Evolutionary conservation across 1,140 invertebrate species (phyloP).

Genomic region (Stenopsyche tienmushanensis): DNA sequence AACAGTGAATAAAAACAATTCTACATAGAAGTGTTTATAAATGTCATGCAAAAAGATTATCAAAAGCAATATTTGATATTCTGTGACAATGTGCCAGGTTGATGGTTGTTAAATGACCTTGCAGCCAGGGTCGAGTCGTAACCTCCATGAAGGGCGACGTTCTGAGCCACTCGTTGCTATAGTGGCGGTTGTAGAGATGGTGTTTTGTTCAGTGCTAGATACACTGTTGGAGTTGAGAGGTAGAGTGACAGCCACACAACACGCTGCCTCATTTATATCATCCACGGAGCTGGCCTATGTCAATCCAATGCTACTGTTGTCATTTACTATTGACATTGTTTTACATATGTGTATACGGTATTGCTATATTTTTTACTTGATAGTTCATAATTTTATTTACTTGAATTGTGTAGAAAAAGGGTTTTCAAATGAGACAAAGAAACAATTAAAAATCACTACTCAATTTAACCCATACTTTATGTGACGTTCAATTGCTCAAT

Average conservation of each 20-base stretch:
- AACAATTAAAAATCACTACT: too few species aligned
- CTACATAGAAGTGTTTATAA: constrained; percentile 3
- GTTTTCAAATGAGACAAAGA: too few species aligned
- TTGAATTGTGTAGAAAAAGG: too few species aligned
- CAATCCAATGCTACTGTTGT: constrained; percentile 25
- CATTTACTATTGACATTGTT: constrained; percentile 19
- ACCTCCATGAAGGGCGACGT: constrained; percentile 85
- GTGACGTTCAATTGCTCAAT: too few species aligned
- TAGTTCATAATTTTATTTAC: too few species aligned
- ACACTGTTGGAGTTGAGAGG: constrained; percentile 45
- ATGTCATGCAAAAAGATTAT: neutral
- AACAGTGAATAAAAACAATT: neutral
- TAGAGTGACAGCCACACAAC: constrained; percentile 51
- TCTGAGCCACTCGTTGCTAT: constrained; percentile 58
- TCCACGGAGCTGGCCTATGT: constrained; percentile 45
- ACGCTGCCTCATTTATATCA: constrained; percentile 69
- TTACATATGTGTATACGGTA: too few species aligned
- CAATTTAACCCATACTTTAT: too few species aligned
- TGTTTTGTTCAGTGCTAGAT: constrained; percentile 34
- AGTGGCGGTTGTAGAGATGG: constrained; percentile 49
- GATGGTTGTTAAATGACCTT: constrained; percentile 62
- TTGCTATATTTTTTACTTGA: too few species aligned
- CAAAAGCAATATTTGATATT: constrained; percentile 8
- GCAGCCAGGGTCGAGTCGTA: constrained; percentile 83
- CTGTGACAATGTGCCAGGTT: constrained; percentile 12